Conservation (phyloP, 1,140 invertebrate genomes). For the Zaprionus nigranus region DNA sequence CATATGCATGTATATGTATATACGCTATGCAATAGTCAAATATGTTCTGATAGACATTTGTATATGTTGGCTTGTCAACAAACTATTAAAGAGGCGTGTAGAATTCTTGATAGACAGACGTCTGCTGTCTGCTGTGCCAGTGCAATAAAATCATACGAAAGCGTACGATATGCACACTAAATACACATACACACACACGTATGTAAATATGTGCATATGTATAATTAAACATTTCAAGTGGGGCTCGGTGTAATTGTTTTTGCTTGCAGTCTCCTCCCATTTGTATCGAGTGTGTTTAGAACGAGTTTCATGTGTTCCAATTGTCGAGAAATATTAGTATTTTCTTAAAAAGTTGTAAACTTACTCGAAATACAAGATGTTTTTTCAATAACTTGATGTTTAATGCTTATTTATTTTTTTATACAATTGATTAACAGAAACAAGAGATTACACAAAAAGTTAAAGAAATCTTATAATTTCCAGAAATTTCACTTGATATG, state of each 20-base stretch:
- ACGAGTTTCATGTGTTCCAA: not conserved
- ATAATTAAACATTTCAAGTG: constrained; percentile 35
- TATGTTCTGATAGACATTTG: constrained; percentile 1
- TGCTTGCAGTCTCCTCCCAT: constrained; percentile 5
- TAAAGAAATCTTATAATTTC: not conserved
- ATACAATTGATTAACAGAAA: not conserved
- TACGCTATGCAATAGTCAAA: not conserved
- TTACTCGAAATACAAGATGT: not conserved
- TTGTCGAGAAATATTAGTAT: not conserved
- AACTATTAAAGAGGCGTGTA: constrained; percentile 38
- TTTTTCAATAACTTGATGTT: not conserved
- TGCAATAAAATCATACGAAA: constrained; percentile 28
- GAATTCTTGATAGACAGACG: constrained; percentile 18
- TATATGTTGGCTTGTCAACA: constrained; percentile 25
- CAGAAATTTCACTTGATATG: not conserved
- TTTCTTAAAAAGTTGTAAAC: not conserved
- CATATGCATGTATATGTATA: not conserved
- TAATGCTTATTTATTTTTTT: not conserved
- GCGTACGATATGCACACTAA: constrained; percentile 16
- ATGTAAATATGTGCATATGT: no score
- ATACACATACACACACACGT: not conserved
- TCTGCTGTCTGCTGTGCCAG: constrained; percentile 16
- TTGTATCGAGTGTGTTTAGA: not conserved
- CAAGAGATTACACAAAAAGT: not conserved
- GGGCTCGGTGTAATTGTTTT: constrained; percentile 26